Evolutionary conservation across 2,797 vertebrate species (phyloP), one percentile per base, ranked within the genome.

Genomic region (Furcifer pardalis): DNA sequence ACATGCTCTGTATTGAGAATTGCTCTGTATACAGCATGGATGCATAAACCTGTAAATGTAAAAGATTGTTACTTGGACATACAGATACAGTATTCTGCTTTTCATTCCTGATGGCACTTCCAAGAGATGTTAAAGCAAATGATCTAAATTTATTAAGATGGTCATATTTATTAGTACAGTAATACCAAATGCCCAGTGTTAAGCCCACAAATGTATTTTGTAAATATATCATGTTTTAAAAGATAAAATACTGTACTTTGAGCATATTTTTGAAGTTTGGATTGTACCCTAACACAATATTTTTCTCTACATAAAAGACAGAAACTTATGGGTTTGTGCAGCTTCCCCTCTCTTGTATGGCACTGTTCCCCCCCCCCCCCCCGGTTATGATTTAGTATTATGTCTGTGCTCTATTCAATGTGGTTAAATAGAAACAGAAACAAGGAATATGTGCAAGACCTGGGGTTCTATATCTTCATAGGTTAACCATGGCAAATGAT

Each of bases 41-140:
- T 42, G 23, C 37, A 17, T 19, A 56, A n/a, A 17, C 52, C 21
- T 56, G 12, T 4, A 56, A 56, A 19, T 56, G 52, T 56, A 13
- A 42, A 71, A 42, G 19, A 73, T 66, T 88, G 85, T 73, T 77
- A 17, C 62, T 25, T 30, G 37, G 40, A 42, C 9, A 32, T 63
- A 25, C 44, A 68, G 62, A 68, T 44, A 60, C 56, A 32, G 4
- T 76, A 15, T 19, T 84, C 87, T 72, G 0, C 1, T 15, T 72
- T 40, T 49, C 7, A 77, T 84, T 90, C 2, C 19, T 76, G n/a
- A 82, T 91, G 89, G 60, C 32, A 5, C 19, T 72, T 87, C 83
- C 76, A 90, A 66, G 80, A 44, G 52, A 72, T 90, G 66, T 2
- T n/a, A 49, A 90, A 80, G 83, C 91, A 32, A 71, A 81, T 91